A percentile compares a stretch with the other conserved stretches of the same genome.
Conservation (phyloP, 2,888 invertebrate species). For the Amiota communis region DNA sequence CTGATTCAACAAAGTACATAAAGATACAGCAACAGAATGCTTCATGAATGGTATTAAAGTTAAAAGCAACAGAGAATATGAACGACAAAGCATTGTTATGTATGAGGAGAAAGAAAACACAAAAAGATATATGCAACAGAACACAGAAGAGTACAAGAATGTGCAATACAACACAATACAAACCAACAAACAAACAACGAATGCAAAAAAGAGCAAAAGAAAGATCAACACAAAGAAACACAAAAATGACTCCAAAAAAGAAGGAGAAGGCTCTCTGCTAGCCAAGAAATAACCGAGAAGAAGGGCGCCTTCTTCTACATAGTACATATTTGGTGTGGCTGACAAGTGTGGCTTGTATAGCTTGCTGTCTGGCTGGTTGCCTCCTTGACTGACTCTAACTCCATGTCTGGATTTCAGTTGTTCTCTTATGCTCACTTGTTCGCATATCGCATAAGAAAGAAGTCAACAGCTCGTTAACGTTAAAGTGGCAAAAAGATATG, state of each 20-base stretch:
- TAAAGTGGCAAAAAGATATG: constrained; percentile 66
- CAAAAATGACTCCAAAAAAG: not conserved
- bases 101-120: not conserved
- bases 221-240: not conserved
- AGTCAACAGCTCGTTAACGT: constrained; percentile 67
- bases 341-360: constrained; percentile 8
- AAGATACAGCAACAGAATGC: too few relatives aligned
- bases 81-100: too few relatives aligned
- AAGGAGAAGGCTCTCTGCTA: constrained; percentile 34
- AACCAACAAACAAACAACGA: not conserved
- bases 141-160: not conserved
- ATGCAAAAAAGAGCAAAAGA: constrained; percentile 16
- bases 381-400: not conserved
- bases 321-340: not conserved
- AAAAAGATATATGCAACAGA: not conserved
- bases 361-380: not conserved
- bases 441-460: constrained; percentile 52
- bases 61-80: too few relatives aligned
- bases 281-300: constrained; percentile 41
- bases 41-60: too few relatives aligned
- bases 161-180: not conserved
- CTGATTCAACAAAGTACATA: too few relatives aligned
- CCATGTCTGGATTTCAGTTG: not conserved
- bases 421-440: too few relatives aligned
- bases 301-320: constrained; percentile 1